Evolutionary conservation across 2,113 vertebrate species (phyloP).

Genomic region (Erythrocebus patas): DNA sequence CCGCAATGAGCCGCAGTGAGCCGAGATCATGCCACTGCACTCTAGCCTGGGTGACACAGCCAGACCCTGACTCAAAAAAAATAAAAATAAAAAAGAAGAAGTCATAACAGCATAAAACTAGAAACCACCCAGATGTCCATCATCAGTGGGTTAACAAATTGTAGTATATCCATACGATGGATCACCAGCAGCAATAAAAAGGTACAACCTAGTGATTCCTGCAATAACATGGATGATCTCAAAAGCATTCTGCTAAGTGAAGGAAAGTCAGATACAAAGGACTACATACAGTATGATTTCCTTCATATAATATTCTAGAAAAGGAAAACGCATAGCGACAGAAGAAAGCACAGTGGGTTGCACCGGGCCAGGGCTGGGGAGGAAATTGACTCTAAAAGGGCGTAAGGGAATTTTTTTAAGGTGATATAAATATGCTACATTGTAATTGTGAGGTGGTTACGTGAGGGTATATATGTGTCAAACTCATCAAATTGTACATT

Average conservation of each 20-base stretch:
- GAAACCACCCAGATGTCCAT: not conserved
- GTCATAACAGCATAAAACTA: not conserved
- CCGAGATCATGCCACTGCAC: not conserved
- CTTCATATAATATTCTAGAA: not conserved
- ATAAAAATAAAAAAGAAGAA: not conserved
- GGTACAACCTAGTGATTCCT: not conserved
- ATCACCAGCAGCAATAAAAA: not conserved
- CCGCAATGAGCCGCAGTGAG: accelerated
- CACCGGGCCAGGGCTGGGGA: no score
- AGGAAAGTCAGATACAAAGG: not conserved
- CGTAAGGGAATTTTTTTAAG: no score
- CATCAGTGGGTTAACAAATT: not conserved
- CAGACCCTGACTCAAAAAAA: not conserved
- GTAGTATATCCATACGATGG: accelerated
- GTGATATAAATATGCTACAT: not conserved
- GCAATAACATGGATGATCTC: not conserved
- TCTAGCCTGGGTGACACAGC: not conserved
- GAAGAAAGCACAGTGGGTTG: not conserved
- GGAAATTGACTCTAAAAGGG: not conserved
- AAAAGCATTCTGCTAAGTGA: not conserved
- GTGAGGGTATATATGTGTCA: not conserved
- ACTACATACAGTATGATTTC: not conserved
- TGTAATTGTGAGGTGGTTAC: not conserved
- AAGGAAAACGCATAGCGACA: not conserved
- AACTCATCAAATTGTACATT: not conserved